Conservation (phyloP, 2,797 vertebrate species). For the Xenops minutus region DNA sequence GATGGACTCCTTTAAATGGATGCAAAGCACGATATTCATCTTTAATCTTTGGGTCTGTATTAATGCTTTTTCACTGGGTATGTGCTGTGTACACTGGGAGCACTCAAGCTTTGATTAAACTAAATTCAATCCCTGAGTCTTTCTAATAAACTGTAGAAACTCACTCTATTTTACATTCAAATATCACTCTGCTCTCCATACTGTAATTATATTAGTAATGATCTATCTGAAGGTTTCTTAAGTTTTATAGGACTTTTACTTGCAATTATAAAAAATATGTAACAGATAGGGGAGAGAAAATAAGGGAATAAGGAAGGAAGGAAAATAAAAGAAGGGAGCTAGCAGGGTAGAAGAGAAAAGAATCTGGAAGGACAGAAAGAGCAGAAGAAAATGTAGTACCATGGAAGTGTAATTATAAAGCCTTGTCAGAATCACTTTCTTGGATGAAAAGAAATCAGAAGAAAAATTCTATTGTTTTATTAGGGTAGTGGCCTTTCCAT, state of each 20-base stretch:
- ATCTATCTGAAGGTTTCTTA: constrained; percentile 42
- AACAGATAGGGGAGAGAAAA: background rate
- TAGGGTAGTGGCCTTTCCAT: background rate
- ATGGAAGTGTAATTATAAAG: background rate
- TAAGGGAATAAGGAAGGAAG: background rate
- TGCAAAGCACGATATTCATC: background rate
- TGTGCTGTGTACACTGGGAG: constrained; percentile 28
- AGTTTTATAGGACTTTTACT: constrained; percentile 22
- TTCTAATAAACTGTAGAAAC: constrained; percentile 47
- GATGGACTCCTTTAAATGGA: background rate
- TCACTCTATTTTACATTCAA: constrained; percentile 53
- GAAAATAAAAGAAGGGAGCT: background rate
- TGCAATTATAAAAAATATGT: constrained; percentile 14
- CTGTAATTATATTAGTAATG: constrained; percentile 52
- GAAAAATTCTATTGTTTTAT: background rate
- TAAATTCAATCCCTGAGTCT: constrained; percentile 26
- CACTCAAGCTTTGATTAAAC: constrained; percentile 61
- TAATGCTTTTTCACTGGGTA: background rate
- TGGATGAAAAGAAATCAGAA: background rate
- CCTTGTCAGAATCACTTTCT: background rate
- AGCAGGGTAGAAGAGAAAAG: background rate
- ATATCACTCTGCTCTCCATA: constrained; percentile 16
- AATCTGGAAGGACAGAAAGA: background rate
- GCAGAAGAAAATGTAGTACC: background rate
- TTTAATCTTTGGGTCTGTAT: constrained; percentile 4